Evolutionary conservation across 2,888 invertebrate species (phyloP), one percentile per base, ranked within the genome.

Genomic region (Resseliella maxima): DNA sequence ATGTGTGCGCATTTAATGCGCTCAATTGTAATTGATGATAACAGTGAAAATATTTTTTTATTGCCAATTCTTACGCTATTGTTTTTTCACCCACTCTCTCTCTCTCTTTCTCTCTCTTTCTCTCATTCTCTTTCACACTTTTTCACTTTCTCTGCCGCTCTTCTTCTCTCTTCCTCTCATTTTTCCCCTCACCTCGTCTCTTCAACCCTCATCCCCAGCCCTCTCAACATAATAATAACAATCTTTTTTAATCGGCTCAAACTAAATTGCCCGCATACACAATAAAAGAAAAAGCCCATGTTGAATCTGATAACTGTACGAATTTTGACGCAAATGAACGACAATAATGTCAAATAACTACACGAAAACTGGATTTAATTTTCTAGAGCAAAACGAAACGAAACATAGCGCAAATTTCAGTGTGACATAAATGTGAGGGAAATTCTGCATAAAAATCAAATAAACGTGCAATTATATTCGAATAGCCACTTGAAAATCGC

Each of bases 231-330:
- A 31, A 72, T 15, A 72, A 31, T 31, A 31, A 31, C 72, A 72
- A 72, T 72, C 72, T 35, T 31, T n/a, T 72, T 72, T 31, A 72
- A 72, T 72, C 72, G 72, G 72, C 31, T 72, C 72, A 72, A n/a
- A 72, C 72, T 35, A 72, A 72, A 72, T 72, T 1, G 31, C 72
- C 6, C 50, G 50, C 24, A 31, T 15, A 72, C 24, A 18, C 12
- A 72, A 12, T 31, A 72, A 72, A 72, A 31, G n/a, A n/a, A n/a
- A n/a, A n/a, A n/a, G n/a, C n/a, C 72, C n/a, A 12, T 2, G 3
- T 6, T 59, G 1, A 72, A 72, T 72, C 72, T 72, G 72, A 72
- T 72, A 72, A 72, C 6, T 31, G 15, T 31, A 31, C 31, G 31
- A 31, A 31, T 27, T 72, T 18, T 35, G 15, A 59, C 5, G 12